phyloP scores from a whole-genome alignment of 2,113 vertebrate genomes.

The Pycnonotus jocosus region DNA sequence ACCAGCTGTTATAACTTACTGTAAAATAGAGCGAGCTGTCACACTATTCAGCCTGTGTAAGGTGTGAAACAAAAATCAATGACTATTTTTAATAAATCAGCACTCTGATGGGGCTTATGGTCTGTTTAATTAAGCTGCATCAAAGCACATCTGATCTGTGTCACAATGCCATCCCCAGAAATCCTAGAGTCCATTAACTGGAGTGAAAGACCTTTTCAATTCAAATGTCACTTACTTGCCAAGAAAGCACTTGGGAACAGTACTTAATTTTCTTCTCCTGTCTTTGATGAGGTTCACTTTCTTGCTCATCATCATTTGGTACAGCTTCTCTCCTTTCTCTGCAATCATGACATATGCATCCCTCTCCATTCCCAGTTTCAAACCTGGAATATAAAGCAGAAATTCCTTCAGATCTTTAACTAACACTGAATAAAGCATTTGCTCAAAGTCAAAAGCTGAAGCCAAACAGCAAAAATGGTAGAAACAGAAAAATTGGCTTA shows the following conservation, averaged over 20 bases:
- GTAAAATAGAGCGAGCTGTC: not conserved
- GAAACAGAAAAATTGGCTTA: not conserved
- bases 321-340: conserved; percentile 97
- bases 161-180: not conserved
- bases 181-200: not conserved
- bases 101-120: conserved; percentile 11
- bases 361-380: conserved; percentile 97
- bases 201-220: conserved; percentile 29
- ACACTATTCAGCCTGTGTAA: not conserved
- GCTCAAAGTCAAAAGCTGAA: not conserved
- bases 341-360: conserved; percentile 97
- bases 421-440: not conserved
- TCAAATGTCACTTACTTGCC: conserved; percentile 89
- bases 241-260: conserved; percentile 95
- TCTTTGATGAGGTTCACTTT: conserved; percentile 94
- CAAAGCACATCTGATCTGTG: conserved; percentile 20
- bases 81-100: conserved; percentile 24
- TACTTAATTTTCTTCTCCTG: conserved; percentile 93
- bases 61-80: not conserved
- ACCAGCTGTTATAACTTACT: not conserved
- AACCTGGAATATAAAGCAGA: conserved; percentile 71
- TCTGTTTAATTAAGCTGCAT: conserved; percentile 47
- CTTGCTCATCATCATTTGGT: conserved; percentile 98
- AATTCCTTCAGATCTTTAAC: not conserved
- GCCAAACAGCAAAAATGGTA: not conserved